Evolutionary conservation across 2,797 vertebrate species (phyloP), one percentile per base, ranked within the genome.

Genomic region (Schizopygopsis pylzovi): DNA sequence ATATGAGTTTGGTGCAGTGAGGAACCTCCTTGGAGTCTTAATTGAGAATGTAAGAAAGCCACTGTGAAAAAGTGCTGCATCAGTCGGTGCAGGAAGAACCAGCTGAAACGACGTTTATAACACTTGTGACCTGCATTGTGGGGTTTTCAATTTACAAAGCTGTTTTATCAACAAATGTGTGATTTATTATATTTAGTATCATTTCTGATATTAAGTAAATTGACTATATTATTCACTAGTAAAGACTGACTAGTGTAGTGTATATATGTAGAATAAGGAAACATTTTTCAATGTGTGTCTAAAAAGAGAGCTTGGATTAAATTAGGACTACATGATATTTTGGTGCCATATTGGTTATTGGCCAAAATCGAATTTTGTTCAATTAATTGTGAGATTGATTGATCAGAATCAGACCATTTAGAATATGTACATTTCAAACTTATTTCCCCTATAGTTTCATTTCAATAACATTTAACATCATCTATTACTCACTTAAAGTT

Each of bases 1-100:
- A 79, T 79, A 85, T 70, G 52, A 85, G 75, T 59, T 84, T 84
- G 75, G 45, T 70, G 76, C 83, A 85, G 65, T 70, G 83, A 85
- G 49, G 52, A 85, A 68, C 65, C 65, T 85, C 65, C 41, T 25
- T 56, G n/a, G 83, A 79, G 83, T 56, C 39, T 71, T 85, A 79
- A 71, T 85, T 85, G 83, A 70, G 73, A 84, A 77, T 77, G 28
- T 77, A 65, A 77, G 73, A 68, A 78, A 78, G 65, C 22, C 75
- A 22, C n/a, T 56, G 7, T 15, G 49, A 43, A 33, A 71, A 71
- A 79, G 65, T 85, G 83, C 83, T 56, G 83, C 18, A 18, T 85
- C 83, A 79, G 83, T 47, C 75, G 0, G 18, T 79, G 43, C 72
- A 65, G 56, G 39, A 67, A 39, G 4, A 63, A 75, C 68, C 81